Percentiles rank a stretch among this genome's conserved stretches.
Evolutionary conservation across 2,113 vertebrate species (phyloP).

Genomic region (Corythornis cristatus): DNA sequence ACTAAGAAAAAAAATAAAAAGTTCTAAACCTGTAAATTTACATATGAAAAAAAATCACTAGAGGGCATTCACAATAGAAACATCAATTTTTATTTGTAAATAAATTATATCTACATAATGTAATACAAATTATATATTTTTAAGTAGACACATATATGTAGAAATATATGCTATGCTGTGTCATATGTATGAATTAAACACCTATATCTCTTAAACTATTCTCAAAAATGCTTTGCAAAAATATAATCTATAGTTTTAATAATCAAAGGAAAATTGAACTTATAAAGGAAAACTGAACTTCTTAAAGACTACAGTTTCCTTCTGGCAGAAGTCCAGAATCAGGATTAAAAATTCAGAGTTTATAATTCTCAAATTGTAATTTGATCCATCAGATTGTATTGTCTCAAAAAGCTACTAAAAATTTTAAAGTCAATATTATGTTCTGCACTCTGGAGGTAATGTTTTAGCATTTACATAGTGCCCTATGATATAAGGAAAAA

Average conservation of each 20-base stretch:
- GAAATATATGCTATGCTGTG: fast-evolving
- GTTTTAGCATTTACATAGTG: background rate
- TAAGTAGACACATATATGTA: fast-evolving
- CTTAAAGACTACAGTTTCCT: background rate
- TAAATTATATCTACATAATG: background rate
- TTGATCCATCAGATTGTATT: background rate
- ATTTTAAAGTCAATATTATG: background rate
- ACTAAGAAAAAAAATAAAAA: background rate
- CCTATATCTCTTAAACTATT: fast-evolving
- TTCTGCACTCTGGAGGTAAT: background rate
- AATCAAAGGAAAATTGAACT: background rate
- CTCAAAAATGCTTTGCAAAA: background rate
- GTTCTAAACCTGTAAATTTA: background rate
- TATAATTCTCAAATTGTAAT: background rate
- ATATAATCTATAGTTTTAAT: background rate
- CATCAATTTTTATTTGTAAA: background rate
- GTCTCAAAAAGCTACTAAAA: background rate
- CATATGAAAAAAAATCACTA: background rate
- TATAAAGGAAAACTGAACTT: background rate
- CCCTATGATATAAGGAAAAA: background rate
- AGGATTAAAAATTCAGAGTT: background rate
- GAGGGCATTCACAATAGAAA: background rate
- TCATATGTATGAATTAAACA: background rate
- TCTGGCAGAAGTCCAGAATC: background rate
- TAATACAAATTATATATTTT: fast-evolving